Evolutionary conservation across 2,797 vertebrate genomes (phyloP).

Genomic region (Champsocephalus esox): DNA sequence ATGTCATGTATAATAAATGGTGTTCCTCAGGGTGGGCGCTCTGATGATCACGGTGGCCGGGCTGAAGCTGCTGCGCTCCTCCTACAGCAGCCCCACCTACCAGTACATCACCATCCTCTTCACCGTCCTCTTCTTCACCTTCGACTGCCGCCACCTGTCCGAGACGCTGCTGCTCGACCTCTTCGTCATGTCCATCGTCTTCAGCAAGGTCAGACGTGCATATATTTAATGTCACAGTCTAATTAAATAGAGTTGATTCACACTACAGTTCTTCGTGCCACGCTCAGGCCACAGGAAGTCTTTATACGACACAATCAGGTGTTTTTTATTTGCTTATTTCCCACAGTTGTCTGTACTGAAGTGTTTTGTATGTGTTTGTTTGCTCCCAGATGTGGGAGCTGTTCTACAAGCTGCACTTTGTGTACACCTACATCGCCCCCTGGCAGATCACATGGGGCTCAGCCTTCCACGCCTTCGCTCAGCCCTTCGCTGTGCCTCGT

Average conservation of each 20-base stretch:
- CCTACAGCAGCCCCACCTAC: conserved; percentile 95
- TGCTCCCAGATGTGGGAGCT: conserved; percentile 93
- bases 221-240: background rate
- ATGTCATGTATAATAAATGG: no score
- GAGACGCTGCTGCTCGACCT: conserved; percentile 98
- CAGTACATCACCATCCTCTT: conserved; percentile 97
- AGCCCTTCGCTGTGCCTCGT: conserved; percentile 99
- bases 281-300: background rate
- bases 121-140: conserved; percentile 98
- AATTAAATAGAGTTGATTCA: background rate
- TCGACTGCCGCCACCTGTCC: conserved; percentile 94
- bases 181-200: conserved; percentile 98
- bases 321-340: background rate
- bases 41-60: conserved; percentile 97
- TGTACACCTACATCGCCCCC: conserved; percentile 98
- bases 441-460: conserved; percentile 99
- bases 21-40: conserved; percentile 89
- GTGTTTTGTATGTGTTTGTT: conserved; percentile 10
- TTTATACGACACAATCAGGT: background rate
- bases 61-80: conserved; percentile 96
- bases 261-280: background rate
- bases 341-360: background rate
- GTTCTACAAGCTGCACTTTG: conserved; percentile 96
- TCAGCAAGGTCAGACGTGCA: conserved; percentile 91
- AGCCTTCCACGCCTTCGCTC: conserved; percentile 98